These are phyloP conservation scores for Cinclus cinclus DNA, from an alignment of 2,113 vertebrate genomes.

Conservation along the genomic window DNA sequence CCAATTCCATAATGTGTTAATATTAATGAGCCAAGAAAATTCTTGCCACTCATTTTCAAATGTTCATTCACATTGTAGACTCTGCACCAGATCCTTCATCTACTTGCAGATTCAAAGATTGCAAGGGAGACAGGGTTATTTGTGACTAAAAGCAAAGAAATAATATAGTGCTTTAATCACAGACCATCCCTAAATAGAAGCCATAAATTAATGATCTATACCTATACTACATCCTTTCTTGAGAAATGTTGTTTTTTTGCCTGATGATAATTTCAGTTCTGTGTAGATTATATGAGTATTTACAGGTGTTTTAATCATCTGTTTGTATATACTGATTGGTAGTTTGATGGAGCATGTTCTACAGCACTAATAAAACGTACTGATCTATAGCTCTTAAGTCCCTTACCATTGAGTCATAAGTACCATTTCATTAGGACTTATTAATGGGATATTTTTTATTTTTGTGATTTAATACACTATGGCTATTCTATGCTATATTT, in stretches of 20 bases:
- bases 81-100: neutral
- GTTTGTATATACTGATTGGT: neutral
- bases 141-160: neutral
- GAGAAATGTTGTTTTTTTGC: neutral
- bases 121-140: neutral
- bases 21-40: slow-evolving; percentile 9
- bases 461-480: slow-evolving; percentile 13
- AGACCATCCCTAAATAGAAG: neutral
- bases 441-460: neutral
- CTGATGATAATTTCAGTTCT: neutral
- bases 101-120: neutral
- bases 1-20: neutral
- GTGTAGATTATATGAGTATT: neutral
- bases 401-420: neutral
- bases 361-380: neutral
- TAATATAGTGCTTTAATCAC: neutral
- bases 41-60: neutral
- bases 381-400: neutral
- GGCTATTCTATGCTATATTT: slow-evolving; percentile 2
- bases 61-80: neutral
- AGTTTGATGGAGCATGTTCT: neutral
- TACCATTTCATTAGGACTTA: neutral
- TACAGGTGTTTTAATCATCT: neutral
- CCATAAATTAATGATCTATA: neutral
- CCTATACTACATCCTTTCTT: neutral